Conservation (phyloP, 2,888 invertebrate genomes). For the Antheraea yamamai region DNA sequence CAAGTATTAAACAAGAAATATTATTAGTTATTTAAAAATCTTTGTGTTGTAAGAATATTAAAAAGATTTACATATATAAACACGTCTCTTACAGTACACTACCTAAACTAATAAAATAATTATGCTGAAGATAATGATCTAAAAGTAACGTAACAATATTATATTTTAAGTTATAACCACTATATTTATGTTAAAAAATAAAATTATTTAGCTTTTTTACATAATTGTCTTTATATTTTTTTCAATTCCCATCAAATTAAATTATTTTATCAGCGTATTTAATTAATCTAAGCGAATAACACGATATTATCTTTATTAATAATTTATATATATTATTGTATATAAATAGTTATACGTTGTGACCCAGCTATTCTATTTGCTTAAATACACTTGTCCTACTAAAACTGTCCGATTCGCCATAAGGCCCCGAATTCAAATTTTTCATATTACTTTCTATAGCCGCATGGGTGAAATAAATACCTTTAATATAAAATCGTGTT, state of each 20-base stretch:
- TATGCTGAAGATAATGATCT: neutral
- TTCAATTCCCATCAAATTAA: neutral
- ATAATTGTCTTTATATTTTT: neutral
- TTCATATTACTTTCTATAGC: no score
- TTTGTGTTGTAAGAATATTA: neutral
- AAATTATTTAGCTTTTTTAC: neutral
- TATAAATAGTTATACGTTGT: neutral
- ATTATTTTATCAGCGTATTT: neutral
- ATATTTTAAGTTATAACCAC: neutral
- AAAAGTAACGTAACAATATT: neutral
- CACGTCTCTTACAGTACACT: neutral
- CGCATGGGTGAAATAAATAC: no score
- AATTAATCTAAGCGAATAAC: neutral
- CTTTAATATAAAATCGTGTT: neutral
- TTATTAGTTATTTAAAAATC: neutral
- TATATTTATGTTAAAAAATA: neutral
- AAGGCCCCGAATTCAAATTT: no score
- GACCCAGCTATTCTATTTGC: no score
- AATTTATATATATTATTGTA: neutral
- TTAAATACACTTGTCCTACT: neutral
- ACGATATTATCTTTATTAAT: neutral
- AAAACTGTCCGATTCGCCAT: neutral
- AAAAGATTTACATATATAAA: neutral
- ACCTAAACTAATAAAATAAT: neutral
- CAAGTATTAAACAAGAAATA: neutral